Evolutionary conservation across 1,140 invertebrate species (phyloP).

Genomic region (Eufriesea mexicana): DNA sequence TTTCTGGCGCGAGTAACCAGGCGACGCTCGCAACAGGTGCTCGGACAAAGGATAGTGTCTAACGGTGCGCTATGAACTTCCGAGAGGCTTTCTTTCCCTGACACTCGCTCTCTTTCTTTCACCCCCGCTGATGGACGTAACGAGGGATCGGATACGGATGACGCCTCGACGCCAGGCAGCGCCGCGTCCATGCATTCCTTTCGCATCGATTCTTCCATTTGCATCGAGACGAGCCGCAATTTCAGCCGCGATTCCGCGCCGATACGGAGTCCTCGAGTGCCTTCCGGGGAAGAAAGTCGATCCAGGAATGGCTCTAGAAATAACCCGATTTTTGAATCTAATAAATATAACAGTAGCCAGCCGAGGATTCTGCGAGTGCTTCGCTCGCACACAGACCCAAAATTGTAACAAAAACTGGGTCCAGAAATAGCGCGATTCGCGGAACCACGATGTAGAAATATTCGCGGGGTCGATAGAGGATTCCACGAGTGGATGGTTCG

Average conservation of each 20-base stretch:
- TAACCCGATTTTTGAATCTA: too few species aligned
- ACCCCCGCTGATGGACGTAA: constrained; percentile 53
- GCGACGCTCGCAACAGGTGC: constrained; percentile 62
- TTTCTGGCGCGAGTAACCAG: constrained; percentile 11
- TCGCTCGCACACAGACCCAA: too few species aligned
- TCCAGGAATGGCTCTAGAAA: too few species aligned
- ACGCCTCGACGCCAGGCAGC: background rate
- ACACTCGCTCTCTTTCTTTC: constrained; percentile 7
- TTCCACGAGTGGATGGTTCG: too few species aligned
- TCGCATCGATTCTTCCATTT: background rate
- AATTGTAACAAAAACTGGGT: too few species aligned
- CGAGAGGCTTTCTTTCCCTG: constrained; percentile 30
- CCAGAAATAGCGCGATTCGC: too few species aligned
- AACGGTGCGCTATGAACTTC: constrained; percentile 41
- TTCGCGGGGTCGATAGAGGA: too few species aligned
- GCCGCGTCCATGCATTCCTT: background rate
- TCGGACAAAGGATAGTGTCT: constrained; percentile 62
- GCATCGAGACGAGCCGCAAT: background rate
- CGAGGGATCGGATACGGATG: constrained; percentile 4
- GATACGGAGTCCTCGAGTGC: too few species aligned
- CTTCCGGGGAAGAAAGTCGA: too few species aligned
- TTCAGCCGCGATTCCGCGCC: background rate
- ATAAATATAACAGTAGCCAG: too few species aligned
- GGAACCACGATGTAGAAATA: too few species aligned
- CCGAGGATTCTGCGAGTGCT: too few species aligned